Base-by-base conservation (phyloP, 2,797 vertebrate genomes). In the Kryptolebias ocellatus region DNA sequence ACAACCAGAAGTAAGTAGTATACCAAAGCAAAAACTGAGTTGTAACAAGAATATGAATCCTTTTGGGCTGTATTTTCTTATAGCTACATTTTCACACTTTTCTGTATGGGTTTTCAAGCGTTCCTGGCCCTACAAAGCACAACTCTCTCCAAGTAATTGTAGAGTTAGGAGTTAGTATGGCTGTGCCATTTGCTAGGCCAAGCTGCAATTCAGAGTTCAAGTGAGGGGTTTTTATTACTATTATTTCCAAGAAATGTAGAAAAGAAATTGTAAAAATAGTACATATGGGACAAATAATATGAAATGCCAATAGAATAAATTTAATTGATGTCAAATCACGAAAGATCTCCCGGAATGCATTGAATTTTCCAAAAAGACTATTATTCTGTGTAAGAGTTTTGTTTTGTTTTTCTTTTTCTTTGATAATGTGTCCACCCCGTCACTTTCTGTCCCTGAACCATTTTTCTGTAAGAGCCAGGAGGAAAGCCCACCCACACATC, bases 401-500 rank as follows among this genome's bases (percentile, higher is more conserved):
- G 56, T 67, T 39, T 53, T 12, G 14, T 1, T 29, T 31, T 52
- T 44, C 39, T 47, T 37, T 34, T 47, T 62, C 57, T 8, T 55
- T 53, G 28, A 39, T 39, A 15, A n/a, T 14, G 17, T 1, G 27
- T 58, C 4, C 39, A 50, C 42, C 52, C 45, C n/a, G 39, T 66
- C 49, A 44, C 58, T 70, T 42, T 69, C 50, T 66, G 49, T 57
- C 68, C 16, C 50, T n/a, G 44, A 67, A 56, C 54, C 24, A 54
- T 50, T 68, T 76, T 51, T n/a, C 12, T 27, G 14, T 34, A 17
- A 47, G 20, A 34, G 53, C 47, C 64, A 67, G 82, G 46, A 80
- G 81, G 85, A 89, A 24, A 77, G 68, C 62, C 70, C 46, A 56
- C 68, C 68, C 71, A 74, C 74, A 80, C 67, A 57, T 64, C 72